Percentiles rank a stretch among this genome's conserved stretches.
Evolutionary conservation across 1,140 invertebrate genomes (phyloP).

Genomic region (Zaprionus camerounensis): DNA sequence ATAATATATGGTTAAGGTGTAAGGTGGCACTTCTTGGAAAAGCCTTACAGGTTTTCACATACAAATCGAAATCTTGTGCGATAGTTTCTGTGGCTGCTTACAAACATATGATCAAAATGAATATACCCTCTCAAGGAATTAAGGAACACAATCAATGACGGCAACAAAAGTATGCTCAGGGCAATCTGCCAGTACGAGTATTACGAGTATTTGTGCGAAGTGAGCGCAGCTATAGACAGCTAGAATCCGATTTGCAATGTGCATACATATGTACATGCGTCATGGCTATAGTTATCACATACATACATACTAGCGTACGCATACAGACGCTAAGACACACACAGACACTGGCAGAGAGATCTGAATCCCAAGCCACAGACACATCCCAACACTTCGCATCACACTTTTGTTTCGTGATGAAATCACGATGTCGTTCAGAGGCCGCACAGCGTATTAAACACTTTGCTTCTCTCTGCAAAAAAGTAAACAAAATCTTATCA

Average conservation of each 20-base stretch:
- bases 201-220: constrained; percentile 23
- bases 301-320: neutral
- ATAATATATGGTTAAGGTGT: too few relatives aligned
- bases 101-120: too few relatives aligned
- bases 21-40: too few relatives aligned
- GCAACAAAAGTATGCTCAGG: neutral
- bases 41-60: too few relatives aligned
- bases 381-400: constrained; percentile 8
- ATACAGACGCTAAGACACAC: neutral
- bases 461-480: constrained; percentile 16
- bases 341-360: neutral
- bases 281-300: constrained; percentile 38
- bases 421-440: constrained; percentile 16
- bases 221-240: constrained; percentile 53
- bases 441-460: constrained; percentile 1
- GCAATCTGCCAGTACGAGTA: constrained; percentile 28
- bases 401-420: constrained; percentile 42
- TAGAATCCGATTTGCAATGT: constrained; percentile 26
- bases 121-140: too few relatives aligned
- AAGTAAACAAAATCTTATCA: constrained; percentile 65
- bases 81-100: too few relatives aligned
- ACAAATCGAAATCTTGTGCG: too few relatives aligned
- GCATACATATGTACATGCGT: constrained; percentile 2
- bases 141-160: neutral
- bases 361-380: neutral